A percentile compares a stretch with the other conserved stretches of the same genome.
Conservation (phyloP, 2,113 vertebrate species). For the Picathartes gymnocephalus region DNA sequence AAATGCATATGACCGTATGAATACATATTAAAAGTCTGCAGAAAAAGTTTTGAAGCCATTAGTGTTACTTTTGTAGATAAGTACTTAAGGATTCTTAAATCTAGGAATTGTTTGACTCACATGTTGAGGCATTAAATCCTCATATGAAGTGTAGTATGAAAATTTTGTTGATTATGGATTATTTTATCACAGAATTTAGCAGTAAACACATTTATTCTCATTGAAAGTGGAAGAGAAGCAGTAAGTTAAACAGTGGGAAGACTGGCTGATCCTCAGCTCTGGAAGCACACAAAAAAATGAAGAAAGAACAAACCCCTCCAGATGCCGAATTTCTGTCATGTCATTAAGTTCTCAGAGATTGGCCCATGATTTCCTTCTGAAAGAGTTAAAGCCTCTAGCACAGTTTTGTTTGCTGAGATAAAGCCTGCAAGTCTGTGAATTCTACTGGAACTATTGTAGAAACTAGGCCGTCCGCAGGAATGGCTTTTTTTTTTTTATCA, state of each 20-base stretch:
- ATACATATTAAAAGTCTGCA: not conserved
- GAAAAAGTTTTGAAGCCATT: slow-evolving; percentile 1
- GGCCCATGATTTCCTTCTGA: not conserved
- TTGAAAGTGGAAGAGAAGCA: not conserved
- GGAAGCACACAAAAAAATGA: not conserved
- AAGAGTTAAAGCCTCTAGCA: not conserved
- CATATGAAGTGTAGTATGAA: not conserved
- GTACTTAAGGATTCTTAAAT: not conserved
- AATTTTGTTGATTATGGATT: not conserved
- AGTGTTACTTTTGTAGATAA: not conserved
- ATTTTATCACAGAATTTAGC: not conserved
- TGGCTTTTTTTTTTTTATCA: not conserved
- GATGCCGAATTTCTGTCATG: not conserved
- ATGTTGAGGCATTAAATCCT: not conserved
- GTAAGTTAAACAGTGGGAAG: not conserved
- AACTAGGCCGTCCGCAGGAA: not conserved
- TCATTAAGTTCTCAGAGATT: not conserved
- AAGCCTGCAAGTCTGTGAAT: not conserved
- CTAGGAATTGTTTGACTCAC: not conserved
- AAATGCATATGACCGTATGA: not conserved
- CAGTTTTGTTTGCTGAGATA: not conserved
- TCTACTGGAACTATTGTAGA: not conserved
- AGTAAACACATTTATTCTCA: not conserved
- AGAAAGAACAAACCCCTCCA: not conserved
- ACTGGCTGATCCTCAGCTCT: not conserved